phyloP scores from a whole-genome alignment of 2,888 invertebrate genomes.

The Lasioglossum zephyrum region DNA sequence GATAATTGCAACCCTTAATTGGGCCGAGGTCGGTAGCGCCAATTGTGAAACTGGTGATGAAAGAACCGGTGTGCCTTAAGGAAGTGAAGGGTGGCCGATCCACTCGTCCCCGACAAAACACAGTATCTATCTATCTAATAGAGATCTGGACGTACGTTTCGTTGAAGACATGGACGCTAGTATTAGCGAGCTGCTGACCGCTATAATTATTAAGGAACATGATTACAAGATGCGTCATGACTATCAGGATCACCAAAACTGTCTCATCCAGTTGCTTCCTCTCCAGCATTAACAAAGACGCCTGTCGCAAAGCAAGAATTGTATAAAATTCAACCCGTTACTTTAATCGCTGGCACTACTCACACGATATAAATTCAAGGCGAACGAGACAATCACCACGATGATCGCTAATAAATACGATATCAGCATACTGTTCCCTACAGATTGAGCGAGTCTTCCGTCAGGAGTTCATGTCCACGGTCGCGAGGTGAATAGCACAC shows the following conservation, averaged over 20 bases:
- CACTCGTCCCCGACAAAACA: too few relatives aligned
- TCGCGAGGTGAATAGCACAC: too few relatives aligned
- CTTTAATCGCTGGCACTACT: neutral
- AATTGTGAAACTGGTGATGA: too few relatives aligned
- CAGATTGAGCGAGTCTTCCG: neutral
- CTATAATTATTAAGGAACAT: neutral
- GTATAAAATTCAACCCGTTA: neutral
- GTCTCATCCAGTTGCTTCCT: neutral
- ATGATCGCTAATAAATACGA: neutral
- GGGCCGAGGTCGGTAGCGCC: too few relatives aligned
- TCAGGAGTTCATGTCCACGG: neutral
- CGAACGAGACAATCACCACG: neutral
- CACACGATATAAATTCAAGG: neutral
- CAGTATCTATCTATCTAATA: too few relatives aligned
- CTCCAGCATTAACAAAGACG: neutral
- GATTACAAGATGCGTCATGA: neutral
- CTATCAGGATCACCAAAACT: accelerated
- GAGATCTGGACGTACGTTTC: neutral
- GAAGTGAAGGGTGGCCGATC: too few relatives aligned
- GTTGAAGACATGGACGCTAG: neutral
- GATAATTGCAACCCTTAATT: too few relatives aligned
- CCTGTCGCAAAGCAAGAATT: neutral
- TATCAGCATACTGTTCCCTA: accelerated
- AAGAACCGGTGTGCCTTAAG: too few relatives aligned
- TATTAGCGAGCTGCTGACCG: neutral